Base-by-base conservation (phyloP, 2,888 invertebrate genomes). In the Platycheirus rosarum region DNA sequence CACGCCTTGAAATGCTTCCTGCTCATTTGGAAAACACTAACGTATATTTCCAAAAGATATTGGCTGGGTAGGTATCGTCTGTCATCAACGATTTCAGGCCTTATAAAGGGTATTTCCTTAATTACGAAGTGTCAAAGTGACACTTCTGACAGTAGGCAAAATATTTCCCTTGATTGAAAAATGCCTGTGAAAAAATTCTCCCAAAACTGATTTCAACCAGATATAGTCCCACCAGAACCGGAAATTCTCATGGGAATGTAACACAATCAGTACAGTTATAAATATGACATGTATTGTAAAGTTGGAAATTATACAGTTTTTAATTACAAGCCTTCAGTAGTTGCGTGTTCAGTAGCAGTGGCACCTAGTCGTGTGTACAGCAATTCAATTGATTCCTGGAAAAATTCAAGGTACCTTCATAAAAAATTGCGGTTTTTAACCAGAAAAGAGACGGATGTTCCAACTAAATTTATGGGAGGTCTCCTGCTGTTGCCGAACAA, bases 1-100 rank as follows among this genome's bases (percentile, higher is more conserved):
- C 76, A 71, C 70, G 26, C 76, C 65, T 80, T 63, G n/a, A 66
- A 60, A 80, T 80, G 76, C 66, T 80, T 80, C 80, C 80, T 80
- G 80, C 71, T 80, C 46, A 44, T 53, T 16, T 9, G 11, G 49
- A 63, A 55, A n/a, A n/a, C n/a, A n/a, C n/a, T n/a, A n/a, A n/a
- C n/a, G n/a, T n/a, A n/a, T n/a, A n/a, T n/a, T n/a, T n/a, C n/a
- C n/a, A n/a, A n/a, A n/a, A n/a, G n/a, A n/a, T n/a, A n/a, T n/a
- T n/a, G n/a, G n/a, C n/a, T n/a, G n/a, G n/a, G n/a, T 66, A 48
- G 14, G 18, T 53, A 40, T 60, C 35, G 13, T 57, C 26, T 57
- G 14, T 49, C 18, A 48, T 14, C 42, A 20, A 29, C 13, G 9
- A 35, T 16, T 20, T 53, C 5, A 32, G 8, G 0, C 4, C 40